Conservation (phyloP, 2,113 vertebrate genomes). For the Tiliqua scincoides region DNA sequence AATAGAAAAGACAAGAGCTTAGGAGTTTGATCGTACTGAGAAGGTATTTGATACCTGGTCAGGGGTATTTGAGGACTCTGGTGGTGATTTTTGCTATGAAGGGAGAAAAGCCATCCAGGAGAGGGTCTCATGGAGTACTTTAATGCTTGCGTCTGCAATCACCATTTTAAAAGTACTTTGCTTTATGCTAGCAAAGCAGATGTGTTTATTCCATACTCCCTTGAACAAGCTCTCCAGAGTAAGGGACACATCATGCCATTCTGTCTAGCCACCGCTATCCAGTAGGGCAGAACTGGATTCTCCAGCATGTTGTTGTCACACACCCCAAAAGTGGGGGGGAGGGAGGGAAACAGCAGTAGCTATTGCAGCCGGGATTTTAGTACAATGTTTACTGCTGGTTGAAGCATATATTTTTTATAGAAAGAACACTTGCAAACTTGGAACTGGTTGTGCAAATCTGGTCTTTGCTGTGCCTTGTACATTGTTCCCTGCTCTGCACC, state of each 20-base stretch:
- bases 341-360: background rate
- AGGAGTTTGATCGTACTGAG: background rate
- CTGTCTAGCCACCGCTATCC: background rate
- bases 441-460: too few species aligned
- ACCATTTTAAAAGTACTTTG: background rate
- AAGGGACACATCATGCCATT: background rate
- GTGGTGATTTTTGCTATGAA: background rate
- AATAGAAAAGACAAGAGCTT: background rate
- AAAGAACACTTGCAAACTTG: too few species aligned
- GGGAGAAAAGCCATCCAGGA: too few species aligned
- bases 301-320: too few species aligned
- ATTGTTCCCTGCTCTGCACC: background rate
- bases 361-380: background rate
- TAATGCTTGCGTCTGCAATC: background rate
- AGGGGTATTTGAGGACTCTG: background rate
- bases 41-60: background rate
- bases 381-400: background rate
- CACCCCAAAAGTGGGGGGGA: background rate
- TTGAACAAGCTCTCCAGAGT: background rate
- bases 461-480: background rate
- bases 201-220: background rate
- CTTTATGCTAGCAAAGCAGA: background rate
- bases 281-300: background rate
- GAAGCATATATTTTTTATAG: background rate
- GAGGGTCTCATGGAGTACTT: background rate